These are phyloP conservation scores for Pentalonia nigronervosa DNA, from an alignment of 1,140 invertebrate genomes.

Conservation along the genomic window DNA sequence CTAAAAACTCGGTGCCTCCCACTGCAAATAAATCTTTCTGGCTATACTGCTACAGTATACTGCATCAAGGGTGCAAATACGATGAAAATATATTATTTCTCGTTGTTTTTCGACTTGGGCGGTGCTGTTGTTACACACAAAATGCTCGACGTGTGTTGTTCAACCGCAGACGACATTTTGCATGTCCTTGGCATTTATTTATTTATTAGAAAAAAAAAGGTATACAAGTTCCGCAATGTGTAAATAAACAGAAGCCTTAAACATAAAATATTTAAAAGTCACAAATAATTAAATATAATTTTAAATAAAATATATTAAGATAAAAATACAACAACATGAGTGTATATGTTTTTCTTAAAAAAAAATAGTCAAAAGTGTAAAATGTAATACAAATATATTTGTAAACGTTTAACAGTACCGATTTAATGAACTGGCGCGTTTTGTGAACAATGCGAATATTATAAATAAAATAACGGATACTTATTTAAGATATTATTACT, in stretches of 20 bases:
- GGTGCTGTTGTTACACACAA: slow-evolving; percentile 6
- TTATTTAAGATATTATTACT: no score
- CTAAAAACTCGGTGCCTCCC: background rate
- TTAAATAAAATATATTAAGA: background rate
- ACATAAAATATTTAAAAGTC: background rate
- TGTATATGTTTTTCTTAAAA: background rate
- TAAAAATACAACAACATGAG: background rate
- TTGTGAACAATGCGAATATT: background rate
- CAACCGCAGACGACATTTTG: background rate
- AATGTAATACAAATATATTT: background rate
- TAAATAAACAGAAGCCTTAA: background rate
- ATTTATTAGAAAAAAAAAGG: background rate
- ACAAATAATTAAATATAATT: background rate
- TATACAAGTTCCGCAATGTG: background rate
- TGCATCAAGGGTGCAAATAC: background rate
- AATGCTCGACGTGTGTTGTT: slow-evolving; percentile 5
- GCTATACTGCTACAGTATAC: background rate
- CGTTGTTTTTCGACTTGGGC: slow-evolving; percentile 9
- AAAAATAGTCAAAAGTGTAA: background rate
- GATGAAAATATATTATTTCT: background rate
- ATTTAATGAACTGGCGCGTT: background rate
- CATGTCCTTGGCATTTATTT: background rate
- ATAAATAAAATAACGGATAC: background rate
- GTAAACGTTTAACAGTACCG: background rate
- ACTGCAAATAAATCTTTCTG: background rate